Conservation (phyloP, 2,113 vertebrate genomes). For the Ptilorrhoa leucosticta region DNA sequence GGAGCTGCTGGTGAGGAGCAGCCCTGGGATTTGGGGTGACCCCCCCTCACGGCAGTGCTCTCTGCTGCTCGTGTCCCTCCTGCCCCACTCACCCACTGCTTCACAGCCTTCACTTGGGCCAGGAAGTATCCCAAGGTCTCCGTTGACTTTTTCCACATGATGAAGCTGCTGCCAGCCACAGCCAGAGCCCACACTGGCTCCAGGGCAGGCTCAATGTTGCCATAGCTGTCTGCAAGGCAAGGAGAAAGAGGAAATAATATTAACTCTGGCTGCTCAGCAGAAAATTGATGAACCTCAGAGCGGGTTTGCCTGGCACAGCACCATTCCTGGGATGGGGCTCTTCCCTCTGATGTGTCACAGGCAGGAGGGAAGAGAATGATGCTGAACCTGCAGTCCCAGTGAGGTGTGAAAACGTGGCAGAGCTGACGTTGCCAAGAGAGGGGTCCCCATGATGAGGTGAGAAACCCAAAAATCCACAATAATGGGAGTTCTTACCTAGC, state of each 20-base stretch:
- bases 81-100: conserved; percentile 69
- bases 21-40: not conserved
- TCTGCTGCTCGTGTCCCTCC: not conserved
- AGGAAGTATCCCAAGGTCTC: conserved; percentile 49
- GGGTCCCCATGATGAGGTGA: not conserved
- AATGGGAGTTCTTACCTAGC: not conserved
- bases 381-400: not conserved
- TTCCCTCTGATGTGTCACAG: not conserved
- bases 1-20: not conserved
- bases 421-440: not conserved
- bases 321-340: not conserved
- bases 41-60: rapidly evolving
- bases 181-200: conserved; percentile 65
- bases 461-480: rapidly evolving
- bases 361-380: not conserved
- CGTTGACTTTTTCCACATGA: conserved; percentile 72
- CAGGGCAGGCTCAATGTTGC: conserved; percentile 50
- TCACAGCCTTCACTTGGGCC: conserved; percentile 58
- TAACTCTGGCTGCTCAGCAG: not conserved
- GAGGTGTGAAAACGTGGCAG: rapidly evolving
- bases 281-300: not conserved
- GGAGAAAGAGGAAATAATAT: not conserved
- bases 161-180: conserved; percentile 66
- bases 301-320: not conserved
- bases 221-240: conserved; percentile 62